These are phyloP conservation scores for Cheiracanthium punctorium DNA, from an alignment of 2,888 invertebrate species.

Conservation along the genomic window DNA sequence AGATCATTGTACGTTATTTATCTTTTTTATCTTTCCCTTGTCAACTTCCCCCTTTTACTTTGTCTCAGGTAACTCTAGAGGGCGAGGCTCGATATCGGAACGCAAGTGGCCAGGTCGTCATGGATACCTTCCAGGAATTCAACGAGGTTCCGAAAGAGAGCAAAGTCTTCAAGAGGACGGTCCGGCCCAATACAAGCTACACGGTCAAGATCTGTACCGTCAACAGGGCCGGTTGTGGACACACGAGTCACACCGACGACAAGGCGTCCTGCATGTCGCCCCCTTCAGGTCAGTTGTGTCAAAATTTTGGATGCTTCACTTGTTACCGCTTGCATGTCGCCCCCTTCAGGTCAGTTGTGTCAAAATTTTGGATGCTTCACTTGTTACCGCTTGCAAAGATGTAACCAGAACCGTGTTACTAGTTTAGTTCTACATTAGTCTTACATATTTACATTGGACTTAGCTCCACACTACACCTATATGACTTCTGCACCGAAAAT, in stretches of 20 bases:
- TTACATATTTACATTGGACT: no score
- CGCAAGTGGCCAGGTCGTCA: slow-evolving; percentile 55
- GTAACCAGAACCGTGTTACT: no score
- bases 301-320: no score
- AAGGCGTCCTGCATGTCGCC: slow-evolving; percentile 82
- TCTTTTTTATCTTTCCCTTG: not conserved
- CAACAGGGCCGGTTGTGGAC: slow-evolving; percentile 82
- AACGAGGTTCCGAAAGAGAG: slow-evolving; percentile 63
- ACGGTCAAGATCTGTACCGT: slow-evolving; percentile 79
- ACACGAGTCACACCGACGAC: slow-evolving; percentile 73
- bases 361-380: no score
- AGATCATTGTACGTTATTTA: no score
- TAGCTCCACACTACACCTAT: no score
- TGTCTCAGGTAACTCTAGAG: slow-evolving; percentile 60
- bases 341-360: slow-evolving; percentile 77
- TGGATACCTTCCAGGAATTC: slow-evolving; percentile 68
- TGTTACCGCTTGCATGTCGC: slow-evolving; percentile 85
- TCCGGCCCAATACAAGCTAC: slow-evolving; percentile 86
- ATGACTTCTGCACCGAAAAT: no score
- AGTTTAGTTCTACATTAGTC: no score
- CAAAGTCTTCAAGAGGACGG: slow-evolving; percentile 62
- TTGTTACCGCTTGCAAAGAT: no score
- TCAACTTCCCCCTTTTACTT: not conserved
- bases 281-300: slow-evolving; percentile 76
- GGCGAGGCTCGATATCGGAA: slow-evolving; percentile 68